Conservation (phyloP, 2,113 vertebrate species). For the Hemiscyllium ocellatum region DNA sequence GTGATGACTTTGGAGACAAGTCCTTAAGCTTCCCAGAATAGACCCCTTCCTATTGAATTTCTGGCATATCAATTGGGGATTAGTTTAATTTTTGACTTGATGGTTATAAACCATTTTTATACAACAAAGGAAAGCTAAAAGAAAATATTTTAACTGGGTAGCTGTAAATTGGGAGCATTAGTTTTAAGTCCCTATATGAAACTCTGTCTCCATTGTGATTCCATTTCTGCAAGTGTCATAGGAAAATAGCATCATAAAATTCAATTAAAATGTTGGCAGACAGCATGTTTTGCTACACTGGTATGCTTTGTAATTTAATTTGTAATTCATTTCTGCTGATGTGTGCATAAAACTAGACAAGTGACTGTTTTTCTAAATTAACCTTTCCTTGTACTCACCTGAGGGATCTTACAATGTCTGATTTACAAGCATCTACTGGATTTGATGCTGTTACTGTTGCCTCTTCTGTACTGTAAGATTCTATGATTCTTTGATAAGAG, state of each 20-base stretch:
- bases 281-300: conserved; percentile 49
- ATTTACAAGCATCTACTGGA: conserved; percentile 12
- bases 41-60: background rate
- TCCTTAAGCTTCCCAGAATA: background rate
- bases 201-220: conserved; percentile 35
- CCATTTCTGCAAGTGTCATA: conserved; percentile 38
- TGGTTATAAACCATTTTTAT: background rate
- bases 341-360: conserved; percentile 41
- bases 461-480: no score
- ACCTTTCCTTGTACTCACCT: conserved; percentile 33
- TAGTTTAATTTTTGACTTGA: background rate
- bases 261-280: conserved; percentile 47
- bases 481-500: background rate
- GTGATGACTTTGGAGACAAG: background rate
- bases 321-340: conserved; percentile 50
- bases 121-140: background rate
- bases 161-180: background rate
- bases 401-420: conserved; percentile 8
- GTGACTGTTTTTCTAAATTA: conserved; percentile 33
- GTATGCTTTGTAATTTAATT: conserved; percentile 58
- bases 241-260: conserved; percentile 44
- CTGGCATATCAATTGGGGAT: background rate
- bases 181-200: conserved; percentile 31
- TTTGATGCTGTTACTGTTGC: background rate
- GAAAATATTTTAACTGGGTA: background rate